A percentile compares a stretch with the other conserved stretches of the same genome.
phyloP scores from a whole-genome alignment of 1,140 invertebrate species.

The Carcinoscorpius rotundicauda region DNA sequence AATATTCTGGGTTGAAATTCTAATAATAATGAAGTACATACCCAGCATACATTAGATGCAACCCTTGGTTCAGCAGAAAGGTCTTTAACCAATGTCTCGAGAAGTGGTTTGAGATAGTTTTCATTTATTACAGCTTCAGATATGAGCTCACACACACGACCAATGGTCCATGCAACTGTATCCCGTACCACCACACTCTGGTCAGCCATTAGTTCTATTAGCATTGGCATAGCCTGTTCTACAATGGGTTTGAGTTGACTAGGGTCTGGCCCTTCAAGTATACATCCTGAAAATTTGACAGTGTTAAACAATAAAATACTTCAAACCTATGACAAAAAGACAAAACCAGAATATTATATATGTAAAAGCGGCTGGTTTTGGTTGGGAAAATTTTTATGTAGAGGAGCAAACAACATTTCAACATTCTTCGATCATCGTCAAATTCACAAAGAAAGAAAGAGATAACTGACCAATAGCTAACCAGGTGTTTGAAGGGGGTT shows the following conservation, averaged over 20 bases:
- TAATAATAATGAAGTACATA: no score
- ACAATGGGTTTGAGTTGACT: slow-evolving; percentile 80
- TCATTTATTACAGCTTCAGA: slow-evolving; percentile 92
- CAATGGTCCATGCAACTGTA: slow-evolving; percentile 96
- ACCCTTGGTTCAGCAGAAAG: slow-evolving; percentile 82
- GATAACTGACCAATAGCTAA: no score
- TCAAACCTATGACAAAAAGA: no score
- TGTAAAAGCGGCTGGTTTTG: no score
- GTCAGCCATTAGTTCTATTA: slow-evolving; percentile 91
- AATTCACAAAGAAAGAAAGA: no score
- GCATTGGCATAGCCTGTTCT: slow-evolving; percentile 87
- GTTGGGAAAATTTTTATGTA: no score
- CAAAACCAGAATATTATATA: no score
- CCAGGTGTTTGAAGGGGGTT: no score
- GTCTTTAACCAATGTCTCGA: slow-evolving; percentile 80
- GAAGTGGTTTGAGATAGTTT: slow-evolving; percentile 60
- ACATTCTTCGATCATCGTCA: no score
- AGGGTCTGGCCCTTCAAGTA: slow-evolving; percentile 84
- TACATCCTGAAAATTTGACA: slow-evolving; percentile 47
- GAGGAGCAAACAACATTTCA: no score
- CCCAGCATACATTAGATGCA: slow-evolving; percentile 97
- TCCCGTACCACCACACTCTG: slow-evolving; percentile 84
- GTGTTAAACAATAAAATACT: no score
- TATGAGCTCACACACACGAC: slow-evolving; percentile 92
- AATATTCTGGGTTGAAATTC: no score